phyloP scores from a whole-genome alignment of 2,888 invertebrate genomes.

The Athalia circularis region DNA sequence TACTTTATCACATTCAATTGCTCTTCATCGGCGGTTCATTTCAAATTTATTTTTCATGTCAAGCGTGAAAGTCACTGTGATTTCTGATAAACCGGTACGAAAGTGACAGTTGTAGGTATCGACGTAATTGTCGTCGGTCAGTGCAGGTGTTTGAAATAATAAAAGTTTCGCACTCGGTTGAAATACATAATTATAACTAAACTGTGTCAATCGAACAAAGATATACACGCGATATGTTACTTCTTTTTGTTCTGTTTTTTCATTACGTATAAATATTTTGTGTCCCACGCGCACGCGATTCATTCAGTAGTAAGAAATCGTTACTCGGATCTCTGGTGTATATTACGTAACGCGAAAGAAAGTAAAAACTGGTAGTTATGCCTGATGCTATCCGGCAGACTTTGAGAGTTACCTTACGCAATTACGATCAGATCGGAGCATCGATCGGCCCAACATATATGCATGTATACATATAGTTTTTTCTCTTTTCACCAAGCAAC shows the following conservation, averaged over 20 bases:
- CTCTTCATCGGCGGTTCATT: neutral
- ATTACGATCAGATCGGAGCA: constrained; percentile 22
- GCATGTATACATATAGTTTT: neutral
- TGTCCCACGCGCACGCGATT: constrained; percentile 18
- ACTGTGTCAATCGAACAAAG: neutral
- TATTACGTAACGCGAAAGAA: constrained; percentile 38
- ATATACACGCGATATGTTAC: neutral
- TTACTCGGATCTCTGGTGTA: constrained; percentile 20
- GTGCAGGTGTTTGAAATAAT: neutral
- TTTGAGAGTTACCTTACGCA: constrained; percentile 30
- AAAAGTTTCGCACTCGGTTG: neutral
- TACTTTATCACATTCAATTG: neutral
- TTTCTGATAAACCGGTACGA: too few relatives aligned
- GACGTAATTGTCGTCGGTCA: constrained; percentile 2
- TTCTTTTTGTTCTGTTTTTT: neutral
- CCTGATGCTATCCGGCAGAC: constrained; percentile 19
- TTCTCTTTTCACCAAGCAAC: neutral
- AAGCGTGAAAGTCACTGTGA: constrained; percentile 14
- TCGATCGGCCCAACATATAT: constrained; percentile 11
- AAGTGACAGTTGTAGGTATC: too few relatives aligned
- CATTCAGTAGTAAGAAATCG: constrained; percentile 38
- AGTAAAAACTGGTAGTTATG: constrained; percentile 45
- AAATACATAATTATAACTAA: neutral
- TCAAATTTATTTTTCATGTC: neutral
- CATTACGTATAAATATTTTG: neutral